phyloP scores from a whole-genome alignment of 2,113 vertebrate genomes.

The Lepisosteus osseus region DNA sequence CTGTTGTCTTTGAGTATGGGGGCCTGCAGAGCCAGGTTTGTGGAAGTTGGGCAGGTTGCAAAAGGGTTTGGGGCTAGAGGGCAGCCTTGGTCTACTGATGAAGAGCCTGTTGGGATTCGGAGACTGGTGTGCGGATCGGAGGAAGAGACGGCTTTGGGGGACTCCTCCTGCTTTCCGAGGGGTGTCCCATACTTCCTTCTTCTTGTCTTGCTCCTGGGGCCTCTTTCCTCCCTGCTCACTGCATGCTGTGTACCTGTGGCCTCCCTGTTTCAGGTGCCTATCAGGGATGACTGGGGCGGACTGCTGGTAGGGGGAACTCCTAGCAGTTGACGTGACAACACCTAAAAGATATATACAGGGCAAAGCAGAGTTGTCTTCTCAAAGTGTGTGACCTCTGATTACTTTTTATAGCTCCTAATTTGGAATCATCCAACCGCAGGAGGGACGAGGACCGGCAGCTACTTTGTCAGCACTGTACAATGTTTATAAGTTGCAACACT shows the following conservation, averaged over 20 bases:
- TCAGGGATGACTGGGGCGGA: not conserved
- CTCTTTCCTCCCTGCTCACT: too few relatives aligned
- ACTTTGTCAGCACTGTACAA: too few relatives aligned
- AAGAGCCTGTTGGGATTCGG: conserved; percentile 14
- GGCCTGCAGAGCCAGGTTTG: not conserved
- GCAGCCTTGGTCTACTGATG: conserved; percentile 4
- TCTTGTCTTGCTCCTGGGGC: not conserved
- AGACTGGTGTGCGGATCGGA: conserved; percentile 1
- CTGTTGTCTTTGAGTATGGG: too few relatives aligned
- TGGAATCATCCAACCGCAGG: too few relatives aligned
- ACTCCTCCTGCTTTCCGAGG: not conserved
- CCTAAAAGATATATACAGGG: too few relatives aligned
- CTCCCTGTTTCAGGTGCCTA: not conserved
- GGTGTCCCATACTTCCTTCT: not conserved
- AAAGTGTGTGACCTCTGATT: too few relatives aligned
- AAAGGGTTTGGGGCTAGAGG: conserved; percentile 12
- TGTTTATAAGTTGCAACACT: too few relatives aligned
- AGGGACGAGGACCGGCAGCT: too few relatives aligned
- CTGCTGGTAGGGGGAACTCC: not conserved
- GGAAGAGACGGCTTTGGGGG: not conserved
- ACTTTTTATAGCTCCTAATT: too few relatives aligned
- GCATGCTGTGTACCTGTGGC: not conserved
- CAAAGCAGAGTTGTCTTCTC: too few relatives aligned
- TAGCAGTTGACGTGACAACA: too few relatives aligned
- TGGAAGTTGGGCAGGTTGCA: conserved; percentile 21